These are phyloP conservation scores for Torymus aiolomorphi DNA, from an alignment of 2,888 invertebrate genomes.

Conservation along the genomic window DNA sequence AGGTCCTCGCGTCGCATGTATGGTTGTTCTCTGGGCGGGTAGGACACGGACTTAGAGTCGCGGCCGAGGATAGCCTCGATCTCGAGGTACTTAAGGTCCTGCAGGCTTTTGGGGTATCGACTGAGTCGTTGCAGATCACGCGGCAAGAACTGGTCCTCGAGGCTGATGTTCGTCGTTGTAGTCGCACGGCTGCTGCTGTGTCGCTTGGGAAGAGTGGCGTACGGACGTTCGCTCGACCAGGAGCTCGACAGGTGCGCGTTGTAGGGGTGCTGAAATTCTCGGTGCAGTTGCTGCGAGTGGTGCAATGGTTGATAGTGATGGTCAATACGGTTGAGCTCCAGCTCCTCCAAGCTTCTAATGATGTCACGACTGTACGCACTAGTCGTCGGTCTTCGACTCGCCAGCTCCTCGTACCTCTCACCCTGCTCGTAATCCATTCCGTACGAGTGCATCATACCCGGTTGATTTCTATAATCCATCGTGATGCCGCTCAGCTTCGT, in stretches of 20 bases:
- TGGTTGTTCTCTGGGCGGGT: neutral
- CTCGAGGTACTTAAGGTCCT: constrained; percentile 71
- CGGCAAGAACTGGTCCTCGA: constrained; percentile 63
- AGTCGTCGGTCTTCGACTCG: constrained; percentile 11
- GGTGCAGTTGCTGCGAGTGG: constrained; percentile 30
- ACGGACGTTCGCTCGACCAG: constrained; percentile 59
- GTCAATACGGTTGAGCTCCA: constrained; percentile 49
- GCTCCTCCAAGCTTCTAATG: constrained; percentile 55
- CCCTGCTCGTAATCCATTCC: constrained; percentile 54
- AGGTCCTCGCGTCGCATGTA: neutral
- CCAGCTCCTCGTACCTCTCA: constrained; percentile 51
- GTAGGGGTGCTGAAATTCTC: constrained; percentile 18
- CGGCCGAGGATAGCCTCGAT: constrained; percentile 69
- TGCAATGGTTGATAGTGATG: neutral
- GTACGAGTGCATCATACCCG: constrained; percentile 49
- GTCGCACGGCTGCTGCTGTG: constrained; percentile 58
- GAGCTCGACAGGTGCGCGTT: constrained; percentile 27
- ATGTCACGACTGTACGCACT: constrained; percentile 52
- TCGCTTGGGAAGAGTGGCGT: constrained; percentile 68
- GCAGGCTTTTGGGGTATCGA: constrained; percentile 69
- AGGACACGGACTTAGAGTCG: constrained; percentile 59
- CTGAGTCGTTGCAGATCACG: constrained; percentile 61
- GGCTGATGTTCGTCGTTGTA: constrained; percentile 55
- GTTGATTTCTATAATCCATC: constrained; percentile 4
- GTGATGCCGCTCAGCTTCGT: neutral